Base-by-base conservation (phyloP, 2,113 vertebrate genomes). In the Tauraco erythrolophus region DNA sequence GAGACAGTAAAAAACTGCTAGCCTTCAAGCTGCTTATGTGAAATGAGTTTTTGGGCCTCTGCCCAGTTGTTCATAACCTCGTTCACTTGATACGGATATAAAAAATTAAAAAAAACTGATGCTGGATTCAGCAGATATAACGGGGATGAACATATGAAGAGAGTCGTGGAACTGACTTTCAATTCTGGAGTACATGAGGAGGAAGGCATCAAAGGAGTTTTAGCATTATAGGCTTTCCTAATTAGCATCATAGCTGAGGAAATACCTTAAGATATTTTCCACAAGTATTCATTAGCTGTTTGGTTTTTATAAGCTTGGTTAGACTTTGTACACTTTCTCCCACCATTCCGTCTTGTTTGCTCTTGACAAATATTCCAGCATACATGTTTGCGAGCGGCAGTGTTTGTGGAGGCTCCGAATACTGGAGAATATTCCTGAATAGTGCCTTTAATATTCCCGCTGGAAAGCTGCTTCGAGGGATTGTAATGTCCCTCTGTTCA, bases 361-460 rank as follows among this genome's bases (percentile, higher is more conserved):
- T 72, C 86, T 87, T 81, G 84, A 86, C 51, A 95, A 94, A 96
- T 95, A 91, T 76, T 71, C 43, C 80, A 92, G 68, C 64, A 97
- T 96, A 95, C 50, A 60, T 64, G 56, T 96, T 91, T 95, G 91
- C 4, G 8, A 8, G 43, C 3, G 0, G 53, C 19, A 16, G 46
- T 80, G 46, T 88, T 97, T 92, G 71, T n/a, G 43, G 77, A 91
- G 61, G 76, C 39, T 80, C n/a, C 3, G 2, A 93, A 82, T 87
- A 56, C 65, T 68, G 80, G 48, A 39, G 69, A 71, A 75, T 95
- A 87, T 87, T 95, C 65, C 88, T 96, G 76, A 96, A 96, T 60
- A 82, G 51, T 48, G 35, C 48, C 72, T 97, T 97, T 94, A 95
- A 84, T 81, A 92, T 64, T 94, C 35, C 56, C 9, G 0, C 80